Evolutionary conservation across 2,888 invertebrate species (phyloP), one percentile per base, ranked within the genome.

Genomic region (Caenorhabditis afra): DNA sequence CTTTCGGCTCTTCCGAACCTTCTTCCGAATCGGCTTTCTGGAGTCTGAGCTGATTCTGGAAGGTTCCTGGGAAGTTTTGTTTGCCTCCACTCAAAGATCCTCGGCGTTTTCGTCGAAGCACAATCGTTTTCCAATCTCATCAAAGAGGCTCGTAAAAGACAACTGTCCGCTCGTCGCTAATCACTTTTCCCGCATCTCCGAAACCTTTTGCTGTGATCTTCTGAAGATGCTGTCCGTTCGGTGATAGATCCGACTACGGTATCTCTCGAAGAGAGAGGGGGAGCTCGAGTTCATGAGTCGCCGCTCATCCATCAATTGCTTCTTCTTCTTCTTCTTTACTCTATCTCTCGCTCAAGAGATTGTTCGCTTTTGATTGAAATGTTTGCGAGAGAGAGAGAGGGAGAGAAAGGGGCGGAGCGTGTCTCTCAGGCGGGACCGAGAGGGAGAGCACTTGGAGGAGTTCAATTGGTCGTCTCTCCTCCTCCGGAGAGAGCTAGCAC

Each of bases 61-160:
- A 29, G 29, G 3, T 29, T 29, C 29, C 4, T 29, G 29, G n/a
- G n/a, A n/a, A n/a, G n/a, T n/a, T n/a, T n/a, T 14, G 8, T 47
- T 29, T 47, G 2, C 58, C 29, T 41, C 58, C 41, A 58, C 49
- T 47, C 29, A 67, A n/a, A n/a, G 29, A 29, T 29, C 29, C 29
- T 29, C 29, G 29, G 29, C 37, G 3, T 45, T 41, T 44, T 47
- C 53, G 49, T 57, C 62, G n/a, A n/a, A n/a, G n/a, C n/a, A 55
- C 64, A 73, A 73, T 73, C 57, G 29, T 35, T 73, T 47, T 57
- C 41, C 57, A 29, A 29, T 53, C 53, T 55, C 61, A 62, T 62
- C 64, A 73, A 65, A 64, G 62, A 47, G 20, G 29, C 73, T 73
- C 73, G 64, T 73, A 58, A 73, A 73, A 73, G 58, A 64, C 73